Conservation (phyloP, 64 coral and sea anemone genomes). For the Stichodactyla helianthus region DNA sequence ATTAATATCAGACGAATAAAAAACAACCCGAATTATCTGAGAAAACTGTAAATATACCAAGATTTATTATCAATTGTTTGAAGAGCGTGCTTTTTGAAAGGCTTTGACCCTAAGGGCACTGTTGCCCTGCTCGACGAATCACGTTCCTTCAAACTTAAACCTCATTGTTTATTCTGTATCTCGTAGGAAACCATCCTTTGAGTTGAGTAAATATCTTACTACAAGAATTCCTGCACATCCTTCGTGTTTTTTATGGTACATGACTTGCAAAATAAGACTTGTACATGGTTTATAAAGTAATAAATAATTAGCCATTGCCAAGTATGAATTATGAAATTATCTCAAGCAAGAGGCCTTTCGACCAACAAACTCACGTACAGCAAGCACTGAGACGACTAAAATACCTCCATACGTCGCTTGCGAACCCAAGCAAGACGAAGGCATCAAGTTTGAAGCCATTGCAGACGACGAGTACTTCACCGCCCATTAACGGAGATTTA, state of each 20-base stretch:
- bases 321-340: neutral
- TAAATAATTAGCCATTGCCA: neutral
- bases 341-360: neutral
- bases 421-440: neutral
- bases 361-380: neutral
- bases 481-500: neutral
- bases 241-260: neutral
- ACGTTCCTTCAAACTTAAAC: neutral
- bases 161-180: conserved; percentile 15
- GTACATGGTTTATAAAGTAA: neutral
- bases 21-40: neutral
- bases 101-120: conserved; percentile 15
- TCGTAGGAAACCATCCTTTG: neutral
- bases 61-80: neutral
- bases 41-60: neutral
- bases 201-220: neutral
- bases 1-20: neutral
- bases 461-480: neutral
- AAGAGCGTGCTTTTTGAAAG: neutral
- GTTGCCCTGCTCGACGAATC: neutral
- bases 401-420: conserved; percentile 49
- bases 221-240: conserved; percentile 6
- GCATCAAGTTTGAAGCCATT: conserved; percentile 9
- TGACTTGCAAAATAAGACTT: neutral
- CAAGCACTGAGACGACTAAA: conserved; percentile 52